phyloP scores from a whole-genome alignment of 1,140 invertebrate genomes.

The Drosophila arizonae region DNA sequence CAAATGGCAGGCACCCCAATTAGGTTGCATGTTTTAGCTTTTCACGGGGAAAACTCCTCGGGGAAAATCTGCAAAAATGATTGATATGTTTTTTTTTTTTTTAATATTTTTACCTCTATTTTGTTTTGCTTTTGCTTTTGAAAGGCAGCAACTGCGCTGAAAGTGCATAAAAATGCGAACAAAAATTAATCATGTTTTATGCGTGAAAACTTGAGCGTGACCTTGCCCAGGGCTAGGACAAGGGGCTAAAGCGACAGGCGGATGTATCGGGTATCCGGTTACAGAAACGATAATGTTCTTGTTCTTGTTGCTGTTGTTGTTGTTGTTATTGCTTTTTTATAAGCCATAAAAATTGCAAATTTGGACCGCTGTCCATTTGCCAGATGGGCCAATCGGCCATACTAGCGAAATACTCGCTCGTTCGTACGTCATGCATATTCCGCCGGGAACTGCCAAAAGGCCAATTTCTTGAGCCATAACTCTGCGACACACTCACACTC shows the following conservation, averaged over 20 bases:
- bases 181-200: constrained; percentile 73
- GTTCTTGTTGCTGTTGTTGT: constrained; percentile 43
- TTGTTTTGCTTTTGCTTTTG: background rate
- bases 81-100: constrained; percentile 53
- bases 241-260: background rate
- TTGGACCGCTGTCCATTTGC: constrained; percentile 65
- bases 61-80: constrained; percentile 60
- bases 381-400: constrained; percentile 66
- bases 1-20: constrained; percentile 73
- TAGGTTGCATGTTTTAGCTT: constrained; percentile 52
- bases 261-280: constrained; percentile 26
- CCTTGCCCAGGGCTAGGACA: constrained; percentile 26
- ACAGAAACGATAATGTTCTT: constrained; percentile 7
- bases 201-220: constrained; percentile 32
- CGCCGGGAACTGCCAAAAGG: constrained; percentile 36
- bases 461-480: constrained; percentile 49
- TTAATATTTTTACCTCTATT: background rate
- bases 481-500: constrained; percentile 6
- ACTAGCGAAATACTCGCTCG: background rate
- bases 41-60: constrained; percentile 35
- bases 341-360: constrained; percentile 77
- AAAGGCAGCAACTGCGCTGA: constrained; percentile 16
- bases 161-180: constrained; percentile 49
- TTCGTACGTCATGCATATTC: constrained; percentile 15
- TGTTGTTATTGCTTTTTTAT: constrained; percentile 79